phyloP scores from a whole-genome alignment of 1,140 invertebrate genomes.

The Elymnias hypermnestra region DNA sequence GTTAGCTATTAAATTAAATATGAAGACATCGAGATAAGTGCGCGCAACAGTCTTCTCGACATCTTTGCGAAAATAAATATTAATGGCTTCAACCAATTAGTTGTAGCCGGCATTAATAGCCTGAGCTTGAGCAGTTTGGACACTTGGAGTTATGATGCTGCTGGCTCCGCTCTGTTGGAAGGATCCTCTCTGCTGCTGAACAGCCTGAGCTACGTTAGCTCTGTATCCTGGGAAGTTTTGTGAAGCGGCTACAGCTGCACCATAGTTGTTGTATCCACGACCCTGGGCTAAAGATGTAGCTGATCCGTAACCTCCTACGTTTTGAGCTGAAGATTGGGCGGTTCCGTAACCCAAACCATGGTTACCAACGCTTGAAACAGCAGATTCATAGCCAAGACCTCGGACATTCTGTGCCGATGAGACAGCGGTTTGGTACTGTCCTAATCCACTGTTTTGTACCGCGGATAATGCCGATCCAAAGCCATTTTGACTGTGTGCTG shows the following conservation, averaged over 20 bases:
- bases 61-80: constrained; percentile 18
- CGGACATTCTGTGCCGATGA: constrained; percentile 31
- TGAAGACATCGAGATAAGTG: constrained; percentile 2
- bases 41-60: constrained; percentile 35
- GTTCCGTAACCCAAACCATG: constrained; percentile 35
- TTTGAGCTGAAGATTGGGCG: constrained; percentile 38
- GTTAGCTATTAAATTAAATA: too few species aligned
- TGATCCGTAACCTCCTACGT: constrained; percentile 32
- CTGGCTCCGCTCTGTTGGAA: constrained; percentile 47
- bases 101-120: constrained; percentile 48
- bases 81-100: constrained; percentile 17
- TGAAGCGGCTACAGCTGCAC: constrained; percentile 28
- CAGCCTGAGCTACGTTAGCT: constrained; percentile 41
- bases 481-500: constrained; percentile 35
- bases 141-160: constrained; percentile 49
- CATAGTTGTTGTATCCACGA: constrained; percentile 19
- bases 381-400: constrained; percentile 30
- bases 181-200: constrained; percentile 34
- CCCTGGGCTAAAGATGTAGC: constrained; percentile 38
- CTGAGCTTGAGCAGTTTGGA: constrained; percentile 50
- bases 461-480: constrained; percentile 33
- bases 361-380: constrained; percentile 31
- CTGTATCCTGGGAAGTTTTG: constrained; percentile 38
- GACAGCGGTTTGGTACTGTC: constrained; percentile 28
- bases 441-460: constrained; percentile 25